These are phyloP conservation scores for Brachyalestes nurse DNA, from an alignment of 2,797 vertebrate species.

Conservation along the genomic window DNA sequence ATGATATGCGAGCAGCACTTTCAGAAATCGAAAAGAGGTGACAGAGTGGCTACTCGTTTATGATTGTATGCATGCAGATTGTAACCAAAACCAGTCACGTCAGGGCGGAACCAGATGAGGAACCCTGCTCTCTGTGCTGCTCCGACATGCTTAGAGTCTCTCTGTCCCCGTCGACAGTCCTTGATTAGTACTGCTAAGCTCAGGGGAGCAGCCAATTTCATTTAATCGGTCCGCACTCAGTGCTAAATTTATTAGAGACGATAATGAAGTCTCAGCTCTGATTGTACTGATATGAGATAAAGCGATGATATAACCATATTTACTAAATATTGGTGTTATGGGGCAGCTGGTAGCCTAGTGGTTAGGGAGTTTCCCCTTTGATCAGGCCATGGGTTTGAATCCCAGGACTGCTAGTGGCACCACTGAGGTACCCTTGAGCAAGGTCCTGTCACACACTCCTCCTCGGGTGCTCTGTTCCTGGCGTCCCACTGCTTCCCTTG, in stretches of 20 bases:
- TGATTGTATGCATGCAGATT: not conserved
- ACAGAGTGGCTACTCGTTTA: not conserved
- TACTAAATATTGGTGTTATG: too few species aligned
- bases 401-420: too few species aligned
- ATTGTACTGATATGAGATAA: not conserved
- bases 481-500: too few species aligned
- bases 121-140: not conserved
- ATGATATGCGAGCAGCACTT: not conserved
- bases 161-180: not conserved
- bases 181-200: slow-evolving; percentile 35
- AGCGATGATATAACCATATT: too few species aligned
- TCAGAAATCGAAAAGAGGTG: not conserved
- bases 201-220: slow-evolving; percentile 65
- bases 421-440: too few species aligned
- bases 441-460: too few species aligned
- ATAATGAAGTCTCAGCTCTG: slow-evolving; percentile 56
- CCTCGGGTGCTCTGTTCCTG: too few species aligned
- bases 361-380: too few species aligned
- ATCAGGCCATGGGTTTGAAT: too few species aligned
- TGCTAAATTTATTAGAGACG: slow-evolving; percentile 68
- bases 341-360: too few species aligned
- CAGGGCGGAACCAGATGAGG: slow-evolving; percentile 8
- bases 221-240: slow-evolving; percentile 57
- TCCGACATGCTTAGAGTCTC: not conserved
- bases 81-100: not conserved